These are phyloP conservation scores for Albula glossodonta DNA, from an alignment of 2,113 vertebrate genomes.

Conservation along the genomic window DNA sequence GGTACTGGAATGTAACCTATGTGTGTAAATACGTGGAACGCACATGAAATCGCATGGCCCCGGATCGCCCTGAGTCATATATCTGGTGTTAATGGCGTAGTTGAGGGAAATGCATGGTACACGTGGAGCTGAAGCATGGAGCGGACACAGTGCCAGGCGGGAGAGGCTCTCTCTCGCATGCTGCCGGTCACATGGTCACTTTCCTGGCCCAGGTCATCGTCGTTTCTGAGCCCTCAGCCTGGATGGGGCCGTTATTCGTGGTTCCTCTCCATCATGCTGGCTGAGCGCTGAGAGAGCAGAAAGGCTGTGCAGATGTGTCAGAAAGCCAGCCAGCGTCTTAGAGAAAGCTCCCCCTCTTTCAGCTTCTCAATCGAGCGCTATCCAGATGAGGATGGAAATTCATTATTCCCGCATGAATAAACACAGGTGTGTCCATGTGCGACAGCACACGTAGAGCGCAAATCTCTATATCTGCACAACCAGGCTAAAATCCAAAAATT, in stretches of 20 bases:
- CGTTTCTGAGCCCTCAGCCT: not conserved
- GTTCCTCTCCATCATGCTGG: not conserved
- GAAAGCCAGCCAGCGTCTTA: not conserved
- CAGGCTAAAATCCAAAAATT: no score
- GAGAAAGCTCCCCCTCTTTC: not conserved
- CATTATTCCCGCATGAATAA: not conserved
- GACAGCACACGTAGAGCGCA: not conserved
- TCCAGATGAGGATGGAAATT: not conserved
- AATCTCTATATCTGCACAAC: no score
- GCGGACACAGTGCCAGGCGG: no score
- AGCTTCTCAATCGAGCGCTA: not conserved
- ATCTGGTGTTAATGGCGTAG: not conserved
- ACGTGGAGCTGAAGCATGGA: no score
- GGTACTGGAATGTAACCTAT: no score
- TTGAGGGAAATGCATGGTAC: no score
- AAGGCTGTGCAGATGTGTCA: slow-evolving; percentile 6
- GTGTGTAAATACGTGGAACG: no score
- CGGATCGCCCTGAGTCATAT: no score
- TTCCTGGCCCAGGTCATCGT: no score
- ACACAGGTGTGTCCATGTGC: not conserved
- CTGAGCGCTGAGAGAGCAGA: not conserved
- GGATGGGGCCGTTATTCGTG: not conserved
- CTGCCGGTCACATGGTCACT: not conserved
- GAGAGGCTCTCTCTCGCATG: no score
- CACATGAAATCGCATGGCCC: no score